Conservation (phyloP, 2,113 vertebrate genomes). For the Ia io region DNA sequence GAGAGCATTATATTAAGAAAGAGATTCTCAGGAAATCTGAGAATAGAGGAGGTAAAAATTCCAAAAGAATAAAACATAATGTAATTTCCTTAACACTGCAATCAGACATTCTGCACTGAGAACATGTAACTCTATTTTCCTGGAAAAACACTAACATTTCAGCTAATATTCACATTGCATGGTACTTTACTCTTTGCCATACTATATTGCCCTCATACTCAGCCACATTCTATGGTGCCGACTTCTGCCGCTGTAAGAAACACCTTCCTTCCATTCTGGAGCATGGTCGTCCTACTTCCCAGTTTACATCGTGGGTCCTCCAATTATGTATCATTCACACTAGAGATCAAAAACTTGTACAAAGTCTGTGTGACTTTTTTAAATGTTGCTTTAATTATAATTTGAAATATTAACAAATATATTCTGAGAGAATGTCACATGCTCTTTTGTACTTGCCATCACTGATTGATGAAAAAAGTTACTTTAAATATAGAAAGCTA, state of each 20-base stretch:
- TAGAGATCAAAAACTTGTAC: background rate
- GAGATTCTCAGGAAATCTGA: background rate
- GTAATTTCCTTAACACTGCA: background rate
- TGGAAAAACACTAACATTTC: background rate
- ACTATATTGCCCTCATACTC: background rate
- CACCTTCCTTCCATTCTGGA: background rate
- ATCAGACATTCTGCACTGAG: background rate
- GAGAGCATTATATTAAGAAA: background rate
- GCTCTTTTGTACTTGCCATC: background rate
- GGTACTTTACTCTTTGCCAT: background rate
- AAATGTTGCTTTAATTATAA: background rate
- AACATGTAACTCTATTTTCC: background rate
- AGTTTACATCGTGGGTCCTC: background rate
- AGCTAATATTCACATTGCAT: background rate
- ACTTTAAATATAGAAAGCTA: background rate
- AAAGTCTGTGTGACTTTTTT: background rate
- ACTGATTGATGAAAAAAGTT: background rate
- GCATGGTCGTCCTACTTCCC: background rate
- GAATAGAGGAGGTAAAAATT: background rate
- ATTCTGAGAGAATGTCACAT: background rate
- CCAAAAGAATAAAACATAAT: background rate
- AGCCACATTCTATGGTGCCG: background rate
- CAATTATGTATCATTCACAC: background rate
- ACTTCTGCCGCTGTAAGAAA: background rate
- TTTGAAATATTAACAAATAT: background rate